phyloP scores from a whole-genome alignment of 2,113 vertebrate genomes.

The Cyphomyrus discorhynchus region DNA sequence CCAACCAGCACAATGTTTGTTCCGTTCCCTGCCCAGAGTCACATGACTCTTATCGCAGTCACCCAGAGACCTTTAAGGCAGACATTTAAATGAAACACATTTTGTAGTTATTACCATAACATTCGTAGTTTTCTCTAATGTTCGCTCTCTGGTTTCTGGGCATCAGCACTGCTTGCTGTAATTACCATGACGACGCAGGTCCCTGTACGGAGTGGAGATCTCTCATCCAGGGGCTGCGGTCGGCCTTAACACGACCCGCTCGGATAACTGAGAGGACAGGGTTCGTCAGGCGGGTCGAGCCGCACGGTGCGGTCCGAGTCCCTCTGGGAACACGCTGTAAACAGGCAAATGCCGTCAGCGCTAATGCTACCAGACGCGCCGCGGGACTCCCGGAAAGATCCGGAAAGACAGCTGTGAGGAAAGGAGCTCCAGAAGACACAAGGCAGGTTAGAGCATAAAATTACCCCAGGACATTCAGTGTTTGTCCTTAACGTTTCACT shows the following conservation, averaged over 20 bases:
- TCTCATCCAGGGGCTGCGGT: not conserved
- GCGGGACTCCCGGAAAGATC: not conserved
- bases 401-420: not conserved
- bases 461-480: not conserved
- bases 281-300: not conserved
- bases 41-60: not conserved
- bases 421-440: not conserved
- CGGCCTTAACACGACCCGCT: not conserved
- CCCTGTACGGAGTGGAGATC: no score
- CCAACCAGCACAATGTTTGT: not conserved
- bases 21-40: not conserved
- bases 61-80: not conserved
- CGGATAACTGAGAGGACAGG: not conserved
- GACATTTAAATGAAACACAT: not conserved
- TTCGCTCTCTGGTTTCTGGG: not conserved
- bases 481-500: not conserved
- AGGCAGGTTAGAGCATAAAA: not conserved
- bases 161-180: not conserved
- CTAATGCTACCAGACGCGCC: not conserved
- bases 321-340: not conserved
- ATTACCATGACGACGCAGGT: not conserved
- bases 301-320: not conserved
- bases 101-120: not conserved
- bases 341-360: not conserved
- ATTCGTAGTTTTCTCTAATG: not conserved